phyloP scores from a whole-genome alignment of 2,113 vertebrate species.

The Speoplatyrhinus poulsoni region DNA sequence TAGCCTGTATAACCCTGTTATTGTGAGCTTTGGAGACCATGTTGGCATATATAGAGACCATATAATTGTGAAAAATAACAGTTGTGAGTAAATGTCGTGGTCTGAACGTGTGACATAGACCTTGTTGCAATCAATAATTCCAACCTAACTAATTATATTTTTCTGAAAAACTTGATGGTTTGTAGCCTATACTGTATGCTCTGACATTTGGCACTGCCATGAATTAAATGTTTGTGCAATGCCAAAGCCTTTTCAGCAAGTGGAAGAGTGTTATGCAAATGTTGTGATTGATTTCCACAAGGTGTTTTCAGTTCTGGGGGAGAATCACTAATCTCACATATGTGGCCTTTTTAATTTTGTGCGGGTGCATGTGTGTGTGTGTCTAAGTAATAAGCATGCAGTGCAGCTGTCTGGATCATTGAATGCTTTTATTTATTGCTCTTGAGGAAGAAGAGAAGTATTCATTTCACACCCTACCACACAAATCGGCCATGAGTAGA shows the following conservation, averaged over 20 bases:
- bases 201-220: slow-evolving; percentile 19
- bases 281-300: slow-evolving; percentile 37
- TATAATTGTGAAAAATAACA: too few species aligned
- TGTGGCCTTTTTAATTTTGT: slow-evolving; percentile 44
- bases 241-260: slow-evolving; percentile 5
- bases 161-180: neutral
- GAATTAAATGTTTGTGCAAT: slow-evolving; percentile 7
- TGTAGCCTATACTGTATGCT: neutral
- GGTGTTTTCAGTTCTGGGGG: slow-evolving; percentile 38
- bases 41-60: too few species aligned
- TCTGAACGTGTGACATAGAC: too few species aligned
- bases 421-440: slow-evolving; percentile 59
- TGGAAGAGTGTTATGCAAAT: neutral
- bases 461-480: slow-evolving; percentile 71
- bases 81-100: too few species aligned
- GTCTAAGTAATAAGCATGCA: slow-evolving; percentile 22
- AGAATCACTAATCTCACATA: slow-evolving; percentile 26
- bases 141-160: too few species aligned
- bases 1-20: too few species aligned
- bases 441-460: slow-evolving; percentile 46
- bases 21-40: too few species aligned
- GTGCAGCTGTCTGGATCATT: slow-evolving; percentile 42
- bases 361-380: neutral
- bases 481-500: slow-evolving; percentile 51
- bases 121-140: too few species aligned